These are phyloP conservation scores for Thinocorus orbignyianus DNA, from an alignment of 2,113 vertebrate genomes.

Conservation along the genomic window DNA sequence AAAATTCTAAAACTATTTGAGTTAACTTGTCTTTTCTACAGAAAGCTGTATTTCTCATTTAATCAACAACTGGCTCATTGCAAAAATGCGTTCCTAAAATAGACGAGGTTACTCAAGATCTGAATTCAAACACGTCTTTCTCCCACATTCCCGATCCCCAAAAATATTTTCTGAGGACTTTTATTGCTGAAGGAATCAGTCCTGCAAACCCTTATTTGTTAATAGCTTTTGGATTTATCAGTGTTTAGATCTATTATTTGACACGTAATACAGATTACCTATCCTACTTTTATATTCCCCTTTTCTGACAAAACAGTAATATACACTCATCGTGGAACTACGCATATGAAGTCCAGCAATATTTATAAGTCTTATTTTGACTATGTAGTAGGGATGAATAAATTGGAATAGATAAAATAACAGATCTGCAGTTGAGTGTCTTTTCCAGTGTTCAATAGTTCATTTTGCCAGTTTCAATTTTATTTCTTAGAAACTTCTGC, in stretches of 20 bases:
- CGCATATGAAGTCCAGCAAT: not conserved
- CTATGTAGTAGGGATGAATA: not conserved
- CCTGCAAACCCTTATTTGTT: not conserved
- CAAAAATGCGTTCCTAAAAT: not conserved
- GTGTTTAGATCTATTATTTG: not conserved
- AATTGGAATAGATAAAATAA: not conserved
- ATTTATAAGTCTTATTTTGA: not conserved
- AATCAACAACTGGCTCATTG: not conserved
- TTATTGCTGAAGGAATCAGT: not conserved
- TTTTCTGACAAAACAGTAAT: not conserved
- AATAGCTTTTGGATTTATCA: not conserved
- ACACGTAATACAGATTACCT: not conserved
- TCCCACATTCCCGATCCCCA: fast-evolving
- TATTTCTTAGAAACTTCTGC: not conserved
- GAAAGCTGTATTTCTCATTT: not conserved
- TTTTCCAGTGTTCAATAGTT: not conserved
- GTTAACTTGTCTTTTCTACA: not conserved
- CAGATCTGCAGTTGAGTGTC: not conserved
- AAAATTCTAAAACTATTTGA: not conserved
- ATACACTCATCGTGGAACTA: fast-evolving
- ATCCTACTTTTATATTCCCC: not conserved
- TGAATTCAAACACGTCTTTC: not conserved
- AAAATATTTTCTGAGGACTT: not conserved
- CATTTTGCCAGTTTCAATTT: not conserved
- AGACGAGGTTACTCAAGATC: not conserved